phyloP scores from a whole-genome alignment of 2,113 vertebrate species.

The Podarcis raffonei region DNA sequence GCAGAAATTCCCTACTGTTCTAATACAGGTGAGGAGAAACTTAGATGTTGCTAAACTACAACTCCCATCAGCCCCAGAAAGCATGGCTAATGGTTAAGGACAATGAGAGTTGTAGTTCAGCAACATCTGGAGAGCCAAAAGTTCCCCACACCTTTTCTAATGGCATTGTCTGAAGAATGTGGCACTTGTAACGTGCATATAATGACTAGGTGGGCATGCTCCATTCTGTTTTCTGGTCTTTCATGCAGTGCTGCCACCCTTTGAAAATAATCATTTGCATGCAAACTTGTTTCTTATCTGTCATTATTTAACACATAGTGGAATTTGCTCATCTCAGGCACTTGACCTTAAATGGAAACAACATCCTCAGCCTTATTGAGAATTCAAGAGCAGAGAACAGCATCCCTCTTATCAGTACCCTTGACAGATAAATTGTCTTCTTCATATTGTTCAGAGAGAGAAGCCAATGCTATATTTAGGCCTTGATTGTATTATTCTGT shows the following conservation, averaged over 20 bases:
- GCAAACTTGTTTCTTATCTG: background rate
- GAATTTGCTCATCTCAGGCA: background rate
- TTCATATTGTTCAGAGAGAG: conserved; percentile 13
- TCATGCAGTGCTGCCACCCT: background rate
- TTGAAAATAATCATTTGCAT: background rate
- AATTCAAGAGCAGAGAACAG: conserved; percentile 22
- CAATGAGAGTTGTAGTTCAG: too few relatives aligned
- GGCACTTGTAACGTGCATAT: background rate
- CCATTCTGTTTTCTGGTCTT: background rate
- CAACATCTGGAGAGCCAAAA: too few relatives aligned
- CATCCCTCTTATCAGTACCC: conserved; percentile 33
- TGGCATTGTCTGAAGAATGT: background rate
- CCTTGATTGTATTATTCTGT: background rate
- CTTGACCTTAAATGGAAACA: conserved; percentile 25
- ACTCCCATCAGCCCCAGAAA: too few relatives aligned
- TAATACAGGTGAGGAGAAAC: too few relatives aligned
- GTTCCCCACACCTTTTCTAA: background rate
- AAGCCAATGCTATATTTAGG: conserved; percentile 8
- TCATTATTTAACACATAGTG: background rate
- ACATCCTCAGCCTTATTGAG: conserved; percentile 19
- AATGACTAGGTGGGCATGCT: background rate
- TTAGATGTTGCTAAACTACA: too few relatives aligned
- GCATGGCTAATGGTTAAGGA: too few relatives aligned
- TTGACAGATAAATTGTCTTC: conserved; percentile 40
- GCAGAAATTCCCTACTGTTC: too few relatives aligned